Evolutionary conservation across 1,140 invertebrate genomes (phyloP), one percentile per base, ranked within the genome.

Genomic region (Zaprionus ornatus): DNA sequence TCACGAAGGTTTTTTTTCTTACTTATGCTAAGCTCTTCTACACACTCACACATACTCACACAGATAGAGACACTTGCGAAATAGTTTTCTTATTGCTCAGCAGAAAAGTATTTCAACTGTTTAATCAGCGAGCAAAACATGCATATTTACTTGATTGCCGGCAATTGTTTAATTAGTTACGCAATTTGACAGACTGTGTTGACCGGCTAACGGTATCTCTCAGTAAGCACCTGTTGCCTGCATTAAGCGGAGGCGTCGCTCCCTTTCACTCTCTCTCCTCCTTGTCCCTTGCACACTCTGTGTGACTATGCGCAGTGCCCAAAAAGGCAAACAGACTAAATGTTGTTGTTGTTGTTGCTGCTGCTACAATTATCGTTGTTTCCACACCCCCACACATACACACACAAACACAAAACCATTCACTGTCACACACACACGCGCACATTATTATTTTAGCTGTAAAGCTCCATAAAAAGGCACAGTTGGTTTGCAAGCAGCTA

Each of bases 111-210:
- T 82, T 87, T 61, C 59, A 71, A 68, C 59, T 71, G 75, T 87
- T 87, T 87, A 59, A 42, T 59, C 48, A 42, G 32, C 21, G 19
- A 57, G 63, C 48, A 23, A 27, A 54, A 56, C 17, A 72, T 57
- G 63, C 57, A 82, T 73, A 74, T 88, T 88, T 68, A 68, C 55
- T 90, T 84, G 81, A 84, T 90, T 88, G 69, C 62, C 37, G 52
- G 19, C 78, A 88, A 90, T 88, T 88, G 85, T 90, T 88, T 88
- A 88, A 88, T 88, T 90, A 85, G 84, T 90, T 88, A 69, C 86
- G 86, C 79, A 90, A 90, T 90, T 45, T 45, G 74, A 61, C 35
- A 75, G 35, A 61, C 59, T 56, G 55, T 69, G 17, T 52, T 67
- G 55, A 64, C 77, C 72, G 42, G 23, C 69, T 80, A 88, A 80